Evolutionary conservation across 2,888 invertebrate genomes (phyloP), one percentile per base, ranked within the genome.

Genomic region (Choreutis nemorana): DNA sequence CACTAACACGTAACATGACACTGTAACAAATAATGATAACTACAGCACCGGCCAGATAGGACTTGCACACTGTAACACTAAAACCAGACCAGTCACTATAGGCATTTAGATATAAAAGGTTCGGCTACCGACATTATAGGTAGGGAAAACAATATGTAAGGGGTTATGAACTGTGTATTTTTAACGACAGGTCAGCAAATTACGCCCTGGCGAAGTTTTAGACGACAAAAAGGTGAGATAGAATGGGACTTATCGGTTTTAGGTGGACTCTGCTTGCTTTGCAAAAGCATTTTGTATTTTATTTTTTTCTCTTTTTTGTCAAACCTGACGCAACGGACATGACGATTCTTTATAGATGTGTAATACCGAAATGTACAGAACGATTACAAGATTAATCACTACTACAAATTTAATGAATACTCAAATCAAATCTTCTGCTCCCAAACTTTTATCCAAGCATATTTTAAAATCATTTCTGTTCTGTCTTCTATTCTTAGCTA

Each of bases 181-280:
- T 66, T 70, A 66, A 72, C 61, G 70, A 73, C 79, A 80, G 91
- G 90, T 90, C 82, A 90, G 87, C 80, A 91, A 92, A 87, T 90
- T 94, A 79, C 91, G 94, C 59, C 94, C 94, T 55, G 94, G 94
- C 75, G 94, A 94, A 87, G 90, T 94, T 75, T 78, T 91, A 83
- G 91, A 91, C 82, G 94, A 94, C 73, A 91, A 89, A 85, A 91
- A 92, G 94, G 94, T 94, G 90, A 91, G 77, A 73, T 65, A 60
- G 59, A 63, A 62, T 70, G 72, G 71, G 61, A 71, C 73, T 72
- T 70, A 66, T 63, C 67, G 57, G 53, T 65, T 65, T 65, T 72
- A 73, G 73, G 71, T 68, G 72, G 73, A 68, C 65, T 65, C 70
- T 75, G 67, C 68, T 73, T 67, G 77, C 77, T 78, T 72, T 66